Base-by-base conservation (phyloP, 2,888 invertebrate genomes). In the Dorcus parallelipipedus region DNA sequence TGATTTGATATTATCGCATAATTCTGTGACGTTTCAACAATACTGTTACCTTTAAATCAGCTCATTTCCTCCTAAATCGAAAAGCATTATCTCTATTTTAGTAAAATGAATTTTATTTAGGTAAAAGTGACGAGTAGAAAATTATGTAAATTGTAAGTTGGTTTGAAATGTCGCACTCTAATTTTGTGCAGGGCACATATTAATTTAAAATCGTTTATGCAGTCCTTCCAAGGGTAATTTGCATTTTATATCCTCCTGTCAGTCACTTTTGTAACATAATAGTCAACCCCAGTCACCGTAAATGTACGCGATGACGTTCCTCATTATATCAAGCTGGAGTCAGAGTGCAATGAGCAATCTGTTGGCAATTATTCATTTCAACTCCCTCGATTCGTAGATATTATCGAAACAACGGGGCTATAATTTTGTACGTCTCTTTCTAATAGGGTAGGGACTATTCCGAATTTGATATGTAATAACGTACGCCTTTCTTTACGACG, bases 331-430 rank as follows among this genome's bases (percentile, higher is more conserved):
- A 70, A 66, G 71, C 71, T 70, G 70, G 68, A 69, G 70, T 67
- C 45, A 23, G 26, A 65, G 67, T 66, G 69, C 71, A 73, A 75
- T 74, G 73, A 74, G 73, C 75, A 76, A 76, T 76, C 76, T 76
- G 74, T 74, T 73, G 69, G 72, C 74, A 73, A 74, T 76, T 75
- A 75, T 71, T 75, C 73, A 75, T 74, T 69, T 66, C 45, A 45
- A 45, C 45, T 45, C 45, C 45, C 45, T 45, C 23, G 20, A 45
- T 23, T 45, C 45, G 23, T 23, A 45, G 45, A 45, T 45, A 45
- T 45, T 45, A 45, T 20, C 45, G 45, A 45, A 45, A 45, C 17
- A 17, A 45, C 23, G 14, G 45, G 45, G 45, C 45, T 17, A 17
- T 10, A 45, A 45, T 23, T 20, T 20, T 14, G 6, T 20, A 45